These are phyloP conservation scores for Pholis gunnellus DNA, from an alignment of 2,113 vertebrate genomes.

Conservation along the genomic window DNA sequence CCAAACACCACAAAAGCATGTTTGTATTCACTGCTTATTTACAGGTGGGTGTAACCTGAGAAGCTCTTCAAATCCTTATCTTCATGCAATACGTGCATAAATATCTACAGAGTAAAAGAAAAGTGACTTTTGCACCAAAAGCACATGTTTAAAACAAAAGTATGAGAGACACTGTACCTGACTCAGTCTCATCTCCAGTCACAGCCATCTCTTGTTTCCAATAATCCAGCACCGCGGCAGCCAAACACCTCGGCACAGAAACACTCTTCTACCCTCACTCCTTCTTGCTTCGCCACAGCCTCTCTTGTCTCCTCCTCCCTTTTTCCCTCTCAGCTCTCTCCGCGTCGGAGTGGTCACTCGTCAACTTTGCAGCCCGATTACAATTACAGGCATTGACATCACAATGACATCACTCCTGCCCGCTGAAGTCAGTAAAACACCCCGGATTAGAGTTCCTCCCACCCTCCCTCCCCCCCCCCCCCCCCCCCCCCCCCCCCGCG, in stretches of 20 bases:
- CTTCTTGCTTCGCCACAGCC: background rate
- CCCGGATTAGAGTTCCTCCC: conserved; percentile 71
- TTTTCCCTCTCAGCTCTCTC: conserved; percentile 42
- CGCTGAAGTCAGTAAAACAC: conserved; percentile 88
- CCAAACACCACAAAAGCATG: background rate
- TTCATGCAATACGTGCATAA: background rate
- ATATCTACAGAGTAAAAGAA: background rate
- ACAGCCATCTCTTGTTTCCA: conserved; percentile 90
- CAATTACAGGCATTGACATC: conserved; percentile 93
- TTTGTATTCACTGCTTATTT: background rate
- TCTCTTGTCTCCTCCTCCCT: conserved; percentile 3
- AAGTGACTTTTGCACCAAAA: background rate
- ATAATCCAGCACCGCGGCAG: conserved; percentile 81
- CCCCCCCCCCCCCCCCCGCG: background rate
- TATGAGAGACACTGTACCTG: conserved; percentile 83
- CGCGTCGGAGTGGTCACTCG: conserved; percentile 44
- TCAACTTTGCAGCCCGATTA: conserved; percentile 81
- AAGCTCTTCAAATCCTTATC: background rate
- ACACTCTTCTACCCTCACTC: conserved; percentile 15
- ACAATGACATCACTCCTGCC: conserved; percentile 91
- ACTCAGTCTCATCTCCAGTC: conserved; percentile 92
- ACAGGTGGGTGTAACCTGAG: conserved; percentile 1
- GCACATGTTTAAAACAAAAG: background rate
- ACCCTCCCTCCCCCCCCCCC: conserved; percentile 1
- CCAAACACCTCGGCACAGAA: conserved; percentile 27